Conservation (phyloP, 2,888 invertebrate species). For the Nycteola revayana region DNA sequence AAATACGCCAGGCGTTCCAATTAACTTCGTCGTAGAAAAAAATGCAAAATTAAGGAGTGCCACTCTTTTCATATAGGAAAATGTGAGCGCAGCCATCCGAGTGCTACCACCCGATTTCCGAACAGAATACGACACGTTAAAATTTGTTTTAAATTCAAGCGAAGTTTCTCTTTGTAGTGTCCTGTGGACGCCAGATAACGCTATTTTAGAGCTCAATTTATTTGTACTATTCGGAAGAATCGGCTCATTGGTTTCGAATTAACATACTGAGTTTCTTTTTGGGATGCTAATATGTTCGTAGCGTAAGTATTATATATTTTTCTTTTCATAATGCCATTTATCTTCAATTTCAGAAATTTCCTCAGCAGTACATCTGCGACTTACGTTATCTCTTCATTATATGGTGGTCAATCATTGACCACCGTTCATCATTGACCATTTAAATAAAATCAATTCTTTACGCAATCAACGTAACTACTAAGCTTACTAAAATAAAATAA, state of each 20-base stretch:
- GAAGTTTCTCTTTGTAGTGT: slow-evolving; percentile 43
- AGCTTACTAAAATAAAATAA: slow-evolving; percentile 21
- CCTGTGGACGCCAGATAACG: slow-evolving; percentile 46
- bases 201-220: slow-evolving; percentile 34
- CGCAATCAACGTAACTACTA: slow-evolving; percentile 3
- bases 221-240: slow-evolving; percentile 39
- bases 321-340: too few species aligned
- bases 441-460: too few species aligned
- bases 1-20: slow-evolving; percentile 45
- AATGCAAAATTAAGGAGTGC: slow-evolving; percentile 37
- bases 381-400: too few species aligned
- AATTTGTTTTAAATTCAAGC: slow-evolving; percentile 51
- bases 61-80: slow-evolving; percentile 41
- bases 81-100: slow-evolving; percentile 44
- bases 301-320: too few species aligned
- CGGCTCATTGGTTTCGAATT: slow-evolving; percentile 38
- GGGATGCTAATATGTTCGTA: too few species aligned
- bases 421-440: too few species aligned
- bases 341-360: too few species aligned
- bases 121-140: slow-evolving; percentile 52
- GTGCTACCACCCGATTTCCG: slow-evolving; percentile 41
- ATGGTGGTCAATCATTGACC: too few species aligned
- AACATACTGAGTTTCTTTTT: too few species aligned
- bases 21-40: slow-evolving; percentile 42
- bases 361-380: too few species aligned